These are phyloP conservation scores for Scotopteryx bipunctaria DNA, from an alignment of 2,888 invertebrate species.

Conservation along the genomic window DNA sequence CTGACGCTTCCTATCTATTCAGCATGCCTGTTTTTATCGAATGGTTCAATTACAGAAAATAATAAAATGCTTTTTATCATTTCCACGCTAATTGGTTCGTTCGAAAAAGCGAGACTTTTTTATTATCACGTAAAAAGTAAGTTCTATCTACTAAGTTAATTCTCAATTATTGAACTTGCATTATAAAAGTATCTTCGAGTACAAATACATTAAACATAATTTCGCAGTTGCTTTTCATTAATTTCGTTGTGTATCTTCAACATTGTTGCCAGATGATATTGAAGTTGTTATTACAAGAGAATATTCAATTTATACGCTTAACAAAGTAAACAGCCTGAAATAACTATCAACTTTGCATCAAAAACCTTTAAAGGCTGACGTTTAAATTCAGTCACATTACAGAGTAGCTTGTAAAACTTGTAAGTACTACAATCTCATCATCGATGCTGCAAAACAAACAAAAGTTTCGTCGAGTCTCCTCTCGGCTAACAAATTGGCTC, in stretches of 20 bases:
- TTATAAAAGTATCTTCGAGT: constrained; percentile 2
- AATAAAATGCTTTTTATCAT: constrained; percentile 20
- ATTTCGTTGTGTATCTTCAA: background rate
- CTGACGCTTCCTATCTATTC: constrained; percentile 29
- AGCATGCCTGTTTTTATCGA: constrained; percentile 21
- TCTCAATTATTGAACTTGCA: constrained; percentile 6
- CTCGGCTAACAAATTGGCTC: constrained; percentile 72
- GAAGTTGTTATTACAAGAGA: background rate
- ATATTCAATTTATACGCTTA: background rate
- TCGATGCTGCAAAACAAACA: constrained; percentile 52
- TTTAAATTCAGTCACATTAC: constrained; percentile 33
- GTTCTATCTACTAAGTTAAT: constrained; percentile 13
- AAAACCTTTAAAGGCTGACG: constrained; percentile 12
- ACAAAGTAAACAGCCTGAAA: constrained; percentile 12
- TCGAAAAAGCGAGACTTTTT: constrained; percentile 17
- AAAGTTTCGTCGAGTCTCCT: constrained; percentile 47
- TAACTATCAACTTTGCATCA: constrained; percentile 1
- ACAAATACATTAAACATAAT: constrained; percentile 10
- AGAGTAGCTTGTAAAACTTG: constrained; percentile 38
- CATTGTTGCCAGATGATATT: background rate
- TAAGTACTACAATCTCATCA: constrained; percentile 44
- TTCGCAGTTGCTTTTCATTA: background rate
- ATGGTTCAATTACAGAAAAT: constrained; percentile 19
- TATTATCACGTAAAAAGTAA: constrained; percentile 12
- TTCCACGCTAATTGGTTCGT: constrained; percentile 26